Conservation (phyloP, 2,797 vertebrate genomes). For the Ctenochaetus hawaiiensis region DNA sequence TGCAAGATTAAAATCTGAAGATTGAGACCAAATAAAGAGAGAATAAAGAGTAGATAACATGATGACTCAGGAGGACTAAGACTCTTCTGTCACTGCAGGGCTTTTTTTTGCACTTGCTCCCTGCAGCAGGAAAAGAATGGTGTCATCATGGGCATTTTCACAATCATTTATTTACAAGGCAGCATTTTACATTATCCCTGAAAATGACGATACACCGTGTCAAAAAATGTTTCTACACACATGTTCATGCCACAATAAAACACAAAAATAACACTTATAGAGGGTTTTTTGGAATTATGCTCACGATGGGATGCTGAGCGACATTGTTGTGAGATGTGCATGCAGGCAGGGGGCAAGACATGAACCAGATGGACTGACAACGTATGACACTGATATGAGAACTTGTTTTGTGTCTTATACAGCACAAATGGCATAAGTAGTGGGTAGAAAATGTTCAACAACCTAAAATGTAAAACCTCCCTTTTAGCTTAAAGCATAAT, state of each 20-base stretch:
- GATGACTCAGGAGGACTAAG: neutral
- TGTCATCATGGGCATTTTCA: neutral
- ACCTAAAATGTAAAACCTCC: neutral
- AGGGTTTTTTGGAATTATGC: neutral
- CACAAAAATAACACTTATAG: neutral
- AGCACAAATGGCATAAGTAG: neutral
- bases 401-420: too few species aligned
- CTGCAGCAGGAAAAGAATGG: neutral
- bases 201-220: neutral
- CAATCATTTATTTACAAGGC: neutral
- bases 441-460: too few species aligned
- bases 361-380: neutral
- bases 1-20: constrained; percentile 44
- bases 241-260: neutral
- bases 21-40: constrained; percentile 27
- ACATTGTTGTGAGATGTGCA: neutral
- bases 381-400: too few species aligned
- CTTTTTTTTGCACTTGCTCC: neutral
- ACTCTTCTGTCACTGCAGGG: neutral
- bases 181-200: neutral
- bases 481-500: neutral
- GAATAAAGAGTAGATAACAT: neutral
- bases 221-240: neutral
- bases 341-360: too few species aligned
- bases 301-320: neutral